Evolutionary conservation across 2,797 vertebrate species (phyloP), one percentile per base, ranked within the genome.

Genomic region (Sebastes vulpes): DNA sequence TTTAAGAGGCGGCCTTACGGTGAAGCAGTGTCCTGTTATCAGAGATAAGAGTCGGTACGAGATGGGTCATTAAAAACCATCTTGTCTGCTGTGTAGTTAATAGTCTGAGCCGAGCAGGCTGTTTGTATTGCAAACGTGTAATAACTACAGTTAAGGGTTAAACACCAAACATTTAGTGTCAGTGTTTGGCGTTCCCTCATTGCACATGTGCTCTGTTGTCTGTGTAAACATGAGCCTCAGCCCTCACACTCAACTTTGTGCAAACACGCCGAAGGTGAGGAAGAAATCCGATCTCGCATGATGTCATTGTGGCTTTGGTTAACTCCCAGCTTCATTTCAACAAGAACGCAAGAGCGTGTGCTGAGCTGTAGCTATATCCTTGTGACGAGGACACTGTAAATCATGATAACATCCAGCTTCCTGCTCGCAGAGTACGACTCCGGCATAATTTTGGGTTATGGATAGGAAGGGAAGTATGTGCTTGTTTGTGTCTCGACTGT

Each of bases 71-170:
- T 72, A 71, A 78, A 73, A 68, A 21, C 35, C 2, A 53, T 52
- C 81, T 52, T 3, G 46, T 71, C 53, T 58, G 42, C 61, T 9
- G 12, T 69, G 77, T 52, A 14, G 54, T 67, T 38, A 25, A 21
- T n/a, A 31, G 32, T 20, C 67, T 63, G 48, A 79, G 79, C 83
- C 6, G 52, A 75, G 57, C 2, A 5, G 61, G 69, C 25, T 83
- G 86, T 89, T 91, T 91, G 82, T 64, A 53, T 68, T 88, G 80
- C 73, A 48, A 67, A 84, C 79, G 54, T 85, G 85, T 72, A 77
- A 87, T 83, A 84, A 86, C 70, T 5, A 38, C 38, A 48, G 63
- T 65, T 32, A 69, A 65, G 35, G 65, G 52, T 75, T 72, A 48
- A 48, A 78, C 58, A 18, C 10, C 57, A 77, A 79, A 82, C 82